phyloP scores from a whole-genome alignment of 2,113 vertebrate genomes.

The Oryzias celebensis region DNA sequence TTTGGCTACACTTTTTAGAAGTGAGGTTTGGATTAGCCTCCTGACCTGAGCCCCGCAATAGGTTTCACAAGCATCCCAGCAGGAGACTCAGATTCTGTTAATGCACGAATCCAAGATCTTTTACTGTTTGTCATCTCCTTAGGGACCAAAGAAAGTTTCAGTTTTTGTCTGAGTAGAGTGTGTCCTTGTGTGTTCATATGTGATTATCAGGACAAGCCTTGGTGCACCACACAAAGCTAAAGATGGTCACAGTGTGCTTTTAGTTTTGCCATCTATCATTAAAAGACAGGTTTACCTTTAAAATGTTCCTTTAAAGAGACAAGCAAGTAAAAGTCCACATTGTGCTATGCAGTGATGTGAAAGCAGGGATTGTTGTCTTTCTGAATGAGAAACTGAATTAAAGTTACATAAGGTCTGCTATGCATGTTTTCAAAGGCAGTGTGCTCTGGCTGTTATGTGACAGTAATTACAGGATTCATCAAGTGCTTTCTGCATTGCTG shows the following conservation, averaged over 20 bases:
- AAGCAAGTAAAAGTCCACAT: constrained; percentile 52
- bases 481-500: neutral
- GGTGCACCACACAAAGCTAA: constrained; percentile 31
- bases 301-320: constrained; percentile 34
- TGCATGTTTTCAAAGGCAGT: constrained; percentile 5
- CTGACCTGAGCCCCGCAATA: neutral
- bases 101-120: constrained; percentile 14
- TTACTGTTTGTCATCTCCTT: neutral
- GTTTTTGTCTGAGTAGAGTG: constrained; percentile 36
- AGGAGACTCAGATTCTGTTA: neutral
- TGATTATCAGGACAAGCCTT: constrained; percentile 48
- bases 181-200: constrained; percentile 47
- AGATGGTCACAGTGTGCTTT: constrained; percentile 56
- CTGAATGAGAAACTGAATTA: constrained; percentile 37
- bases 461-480: no score
- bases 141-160: constrained; percentile 30
- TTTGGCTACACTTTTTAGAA: constrained; percentile 14
- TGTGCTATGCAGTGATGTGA: constrained; percentile 18
- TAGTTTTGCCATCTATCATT: constrained; percentile 58
- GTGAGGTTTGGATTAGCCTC: constrained; percentile 3
- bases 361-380: constrained; percentile 29
- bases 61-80: constrained; percentile 13
- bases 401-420: constrained; percentile 12
- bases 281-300: constrained; percentile 52
- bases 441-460: neutral